These are phyloP conservation scores for Petaurus breviceps DNA, from an alignment of 2,113 vertebrate species.

Conservation along the genomic window DNA sequence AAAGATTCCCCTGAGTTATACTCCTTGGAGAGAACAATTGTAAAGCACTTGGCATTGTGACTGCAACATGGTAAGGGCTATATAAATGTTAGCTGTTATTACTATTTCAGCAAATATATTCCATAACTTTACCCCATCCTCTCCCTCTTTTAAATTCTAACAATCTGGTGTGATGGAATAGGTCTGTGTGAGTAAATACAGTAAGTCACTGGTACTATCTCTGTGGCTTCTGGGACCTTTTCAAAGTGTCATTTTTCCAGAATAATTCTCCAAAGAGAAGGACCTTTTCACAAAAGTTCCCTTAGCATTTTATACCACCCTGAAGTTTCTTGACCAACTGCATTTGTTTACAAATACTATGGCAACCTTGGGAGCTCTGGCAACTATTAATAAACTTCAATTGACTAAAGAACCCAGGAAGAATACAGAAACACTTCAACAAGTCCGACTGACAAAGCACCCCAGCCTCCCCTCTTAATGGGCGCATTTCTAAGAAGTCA, in stretches of 20 bases:
- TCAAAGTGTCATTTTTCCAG: slow-evolving; percentile 45
- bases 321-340: slow-evolving; percentile 49
- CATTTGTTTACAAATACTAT: slow-evolving; percentile 79
- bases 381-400: slow-evolving; percentile 62
- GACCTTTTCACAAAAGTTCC: slow-evolving; percentile 39
- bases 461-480: slow-evolving; percentile 48
- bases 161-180: not conserved
- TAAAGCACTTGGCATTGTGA: not conserved
- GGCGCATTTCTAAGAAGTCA: slow-evolving; percentile 29
- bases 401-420: slow-evolving; percentile 11
- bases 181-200: not conserved
- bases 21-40: not conserved
- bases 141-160: not conserved
- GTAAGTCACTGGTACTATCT: not conserved
- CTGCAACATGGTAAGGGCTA: not conserved
- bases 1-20: not conserved
- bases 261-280: slow-evolving; percentile 45
- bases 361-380: slow-evolving; percentile 67
- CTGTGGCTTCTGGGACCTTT: slow-evolving; percentile 34
- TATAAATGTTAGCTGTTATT: not conserved
- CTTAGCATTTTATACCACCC: slow-evolving; percentile 44
- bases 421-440: not conserved
- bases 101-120: not conserved
- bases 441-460: slow-evolving; percentile 49
- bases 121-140: not conserved